Conservation (phyloP, 1,140 invertebrate species). For the Holotrichia oblita region DNA sequence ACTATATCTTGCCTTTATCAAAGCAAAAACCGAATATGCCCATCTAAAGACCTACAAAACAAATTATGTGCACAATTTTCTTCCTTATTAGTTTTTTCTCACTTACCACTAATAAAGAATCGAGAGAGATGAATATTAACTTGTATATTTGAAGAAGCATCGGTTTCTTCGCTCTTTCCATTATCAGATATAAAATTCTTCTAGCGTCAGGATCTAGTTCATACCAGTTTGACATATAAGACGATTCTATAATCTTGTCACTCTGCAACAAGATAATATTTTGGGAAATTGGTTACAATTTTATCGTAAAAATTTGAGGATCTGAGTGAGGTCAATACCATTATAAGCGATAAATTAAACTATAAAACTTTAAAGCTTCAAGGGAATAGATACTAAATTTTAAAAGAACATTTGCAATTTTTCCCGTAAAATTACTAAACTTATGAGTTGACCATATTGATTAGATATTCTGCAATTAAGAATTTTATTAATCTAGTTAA, state of each 20-base stretch:
- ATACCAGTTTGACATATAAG: slow-evolving; percentile 9
- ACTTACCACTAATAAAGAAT: neutral
- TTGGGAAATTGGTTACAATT: too few relatives aligned
- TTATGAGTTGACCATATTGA: too few relatives aligned
- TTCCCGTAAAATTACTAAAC: too few relatives aligned
- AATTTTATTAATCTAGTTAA: too few relatives aligned
- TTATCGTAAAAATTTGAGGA: too few relatives aligned
- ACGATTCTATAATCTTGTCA: slow-evolving; percentile 20
- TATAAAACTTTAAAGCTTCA: too few relatives aligned
- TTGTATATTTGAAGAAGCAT: neutral
- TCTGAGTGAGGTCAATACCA: too few relatives aligned
- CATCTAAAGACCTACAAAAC: neutral
- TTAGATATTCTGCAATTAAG: too few relatives aligned
- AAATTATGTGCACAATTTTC: neutral
- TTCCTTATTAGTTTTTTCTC: neutral
- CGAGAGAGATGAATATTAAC: slow-evolving; percentile 19
- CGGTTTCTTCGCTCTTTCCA: slow-evolving; percentile 30
- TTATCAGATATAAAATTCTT: slow-evolving; percentile 11
- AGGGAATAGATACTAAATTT: too few relatives aligned
- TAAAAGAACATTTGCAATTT: too few relatives aligned
- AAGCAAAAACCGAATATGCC: slow-evolving; percentile 2
- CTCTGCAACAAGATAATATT: neutral
- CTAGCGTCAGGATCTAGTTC: too few relatives aligned
- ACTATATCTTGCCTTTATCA: neutral
- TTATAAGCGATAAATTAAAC: too few relatives aligned